Base-by-base conservation (phyloP, 2,888 invertebrate genomes). In the Sipha maydis region DNA sequence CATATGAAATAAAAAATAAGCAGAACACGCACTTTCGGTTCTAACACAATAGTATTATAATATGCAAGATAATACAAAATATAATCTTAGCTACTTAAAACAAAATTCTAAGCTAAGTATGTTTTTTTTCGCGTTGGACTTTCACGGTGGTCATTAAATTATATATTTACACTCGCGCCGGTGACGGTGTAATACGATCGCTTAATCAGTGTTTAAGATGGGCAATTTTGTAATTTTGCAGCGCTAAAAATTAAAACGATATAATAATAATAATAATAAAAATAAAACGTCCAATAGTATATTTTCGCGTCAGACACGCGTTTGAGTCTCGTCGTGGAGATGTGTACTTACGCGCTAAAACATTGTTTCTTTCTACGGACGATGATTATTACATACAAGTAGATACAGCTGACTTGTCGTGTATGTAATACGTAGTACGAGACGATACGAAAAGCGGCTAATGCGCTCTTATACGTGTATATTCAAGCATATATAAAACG, bases 111-210 rank as follows among this genome's bases (percentile, higher is more conserved):
- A 75, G 54, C 48, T 48, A 67, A 21, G 34, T 54, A 34, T 21
- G 73, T 34, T 34, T 34, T 56, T 73, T 48, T 54, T 34, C 25
- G 34, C 31, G 14, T 67, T 25, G 76, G 76, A 85, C 84, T 77
- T 41, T 76, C 84, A 85, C 25, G 84, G 84, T 85, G 84, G 84
- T 85, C 84, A 76, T 19, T 85, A 38, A 75, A 80, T 80, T 56
- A 54, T 80, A 31, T 41, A 75, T 56, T 71, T 56, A 84, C n/a
- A 73, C 34, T 34, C 61, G 61, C 38, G 19, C 38, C 21, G 21
- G 21, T 61, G 75, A n/a, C 31, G 84, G 76, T 84, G 61, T 71
- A 76, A 85, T 85, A 76, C 84, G 84, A 85, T 85, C 76, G 84
- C 25, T 85, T 25, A 67, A 67, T 67, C 67, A 71, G 71, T 71